These are phyloP conservation scores for Akabosia matsudoensis DNA, from an alignment of 1,140 invertebrate genomes.

Conservation along the genomic window DNA sequence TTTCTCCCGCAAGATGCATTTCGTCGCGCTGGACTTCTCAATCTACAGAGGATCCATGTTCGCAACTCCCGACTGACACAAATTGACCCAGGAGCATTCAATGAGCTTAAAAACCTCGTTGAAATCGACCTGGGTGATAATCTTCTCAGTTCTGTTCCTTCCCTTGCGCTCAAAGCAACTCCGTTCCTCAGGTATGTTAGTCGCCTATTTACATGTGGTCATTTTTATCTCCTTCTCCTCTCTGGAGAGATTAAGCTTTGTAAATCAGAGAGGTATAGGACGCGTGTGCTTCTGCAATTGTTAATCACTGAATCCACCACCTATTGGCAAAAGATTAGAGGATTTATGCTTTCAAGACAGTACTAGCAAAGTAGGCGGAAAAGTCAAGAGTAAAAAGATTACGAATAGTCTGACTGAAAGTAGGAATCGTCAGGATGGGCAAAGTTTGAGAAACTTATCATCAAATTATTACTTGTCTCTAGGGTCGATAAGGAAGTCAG, in stretches of 20 bases:
- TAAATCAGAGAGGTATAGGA: background rate
- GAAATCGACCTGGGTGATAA: conserved; percentile 83
- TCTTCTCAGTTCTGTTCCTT: conserved; percentile 70
- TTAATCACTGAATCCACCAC: conserved; percentile 5
- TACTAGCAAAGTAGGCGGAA: background rate
- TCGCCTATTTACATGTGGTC: background rate
- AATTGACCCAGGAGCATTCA: conserved; percentile 77
- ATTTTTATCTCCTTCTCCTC: background rate
- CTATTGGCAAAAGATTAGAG: background rate
- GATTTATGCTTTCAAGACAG: background rate
- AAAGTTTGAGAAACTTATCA: conserved; percentile 11
- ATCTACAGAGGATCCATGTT: conserved; percentile 80
- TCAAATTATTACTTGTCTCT: conserved; percentile 24
- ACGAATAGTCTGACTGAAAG: background rate
- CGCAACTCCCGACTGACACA: conserved; percentile 74
- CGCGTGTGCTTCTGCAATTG: background rate
- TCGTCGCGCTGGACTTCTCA: conserved; percentile 70
- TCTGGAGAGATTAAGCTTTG: background rate
- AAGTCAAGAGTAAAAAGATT: background rate
- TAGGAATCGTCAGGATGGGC: background rate
- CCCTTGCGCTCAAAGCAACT: conserved; percentile 69
- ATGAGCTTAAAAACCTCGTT: conserved; percentile 78
- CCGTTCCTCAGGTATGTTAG: conserved; percentile 63
- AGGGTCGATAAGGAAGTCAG: conserved; percentile 8
- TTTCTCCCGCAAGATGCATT: conserved; percentile 77